Percentiles rank a stretch among this genome's conserved stretches.
Conservation (phyloP, 2,797 vertebrate genomes). For the Champsocephalus esox region DNA sequence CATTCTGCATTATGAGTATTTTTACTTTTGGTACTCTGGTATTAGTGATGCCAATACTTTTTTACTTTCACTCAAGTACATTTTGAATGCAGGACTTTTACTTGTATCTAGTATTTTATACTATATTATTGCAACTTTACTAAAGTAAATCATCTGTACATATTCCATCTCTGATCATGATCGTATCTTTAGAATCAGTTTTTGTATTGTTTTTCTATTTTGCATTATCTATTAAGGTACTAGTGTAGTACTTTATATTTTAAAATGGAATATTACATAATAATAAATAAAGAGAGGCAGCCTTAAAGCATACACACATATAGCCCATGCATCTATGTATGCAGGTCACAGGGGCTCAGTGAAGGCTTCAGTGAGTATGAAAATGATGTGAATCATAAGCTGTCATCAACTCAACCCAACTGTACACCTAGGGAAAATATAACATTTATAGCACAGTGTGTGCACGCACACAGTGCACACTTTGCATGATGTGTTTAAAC, state of each 20-base stretch:
- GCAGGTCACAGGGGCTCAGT: neutral
- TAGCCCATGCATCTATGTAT: neutral
- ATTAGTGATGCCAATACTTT: no score
- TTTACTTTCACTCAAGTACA: no score
- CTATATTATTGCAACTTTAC: no score
- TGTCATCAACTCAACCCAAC: neutral
- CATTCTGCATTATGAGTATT: no score
- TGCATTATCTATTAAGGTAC: no score
- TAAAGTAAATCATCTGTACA: no score
- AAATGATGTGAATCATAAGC: constrained; percentile 2
- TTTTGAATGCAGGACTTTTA: no score
- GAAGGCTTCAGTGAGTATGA: neutral
- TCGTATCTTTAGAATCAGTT: neutral
- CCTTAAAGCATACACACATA: neutral
- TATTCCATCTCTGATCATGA: neutral
- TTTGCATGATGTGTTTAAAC: no score
- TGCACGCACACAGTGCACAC: no score
- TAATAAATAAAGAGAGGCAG: neutral
- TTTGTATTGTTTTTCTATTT: neutral
- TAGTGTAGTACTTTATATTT: neutral
- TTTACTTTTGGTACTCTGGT: no score
- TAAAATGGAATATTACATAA: neutral
- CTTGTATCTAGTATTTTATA: no score
- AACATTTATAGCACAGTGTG: neutral
- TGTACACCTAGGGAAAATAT: neutral